These are phyloP conservation scores for Neodiprion fabricii DNA, from an alignment of 1,140 invertebrate species.

Conservation along the genomic window DNA sequence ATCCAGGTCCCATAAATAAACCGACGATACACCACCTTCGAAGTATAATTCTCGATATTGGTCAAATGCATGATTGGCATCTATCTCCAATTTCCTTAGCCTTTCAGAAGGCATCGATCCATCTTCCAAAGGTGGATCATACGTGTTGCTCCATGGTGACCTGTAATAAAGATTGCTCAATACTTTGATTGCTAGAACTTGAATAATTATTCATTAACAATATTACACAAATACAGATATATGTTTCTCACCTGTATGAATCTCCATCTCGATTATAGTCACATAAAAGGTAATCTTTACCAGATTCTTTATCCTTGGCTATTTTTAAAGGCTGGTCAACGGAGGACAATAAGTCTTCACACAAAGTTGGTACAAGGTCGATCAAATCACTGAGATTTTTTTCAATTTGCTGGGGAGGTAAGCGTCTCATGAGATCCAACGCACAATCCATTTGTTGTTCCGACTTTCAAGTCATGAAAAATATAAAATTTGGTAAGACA, in stretches of 20 bases:
- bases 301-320: constrained; percentile 90
- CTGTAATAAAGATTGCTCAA: constrained; percentile 60
- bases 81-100: constrained; percentile 94
- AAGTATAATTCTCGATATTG: constrained; percentile 99
- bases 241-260: constrained; percentile 83
- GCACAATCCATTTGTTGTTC: constrained; percentile 99
- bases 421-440: constrained; percentile 95
- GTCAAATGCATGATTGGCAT: constrained; percentile 98
- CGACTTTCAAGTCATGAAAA: constrained; percentile 61
- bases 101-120: constrained; percentile 97
- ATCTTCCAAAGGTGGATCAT: constrained; percentile 97
- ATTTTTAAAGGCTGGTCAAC: constrained; percentile 99
- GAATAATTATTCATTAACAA: constrained; percentile 10
- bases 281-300: constrained; percentile 97
- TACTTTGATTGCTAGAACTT: constrained; percentile 17
- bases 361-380: constrained; percentile 93
- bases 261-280: constrained; percentile 99
- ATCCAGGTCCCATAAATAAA: constrained; percentile 99
- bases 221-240: constrained; percentile 9
- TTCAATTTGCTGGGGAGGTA: constrained; percentile 99
- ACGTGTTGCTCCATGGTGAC: constrained; percentile 99
- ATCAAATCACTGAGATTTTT: constrained; percentile 98
- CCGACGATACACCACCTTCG: constrained; percentile 98
- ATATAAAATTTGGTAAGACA: not conserved
- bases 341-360: constrained; percentile 96